Conservation (phyloP, 2,113 vertebrate species). For the Ibidorhyncha struthersii region DNA sequence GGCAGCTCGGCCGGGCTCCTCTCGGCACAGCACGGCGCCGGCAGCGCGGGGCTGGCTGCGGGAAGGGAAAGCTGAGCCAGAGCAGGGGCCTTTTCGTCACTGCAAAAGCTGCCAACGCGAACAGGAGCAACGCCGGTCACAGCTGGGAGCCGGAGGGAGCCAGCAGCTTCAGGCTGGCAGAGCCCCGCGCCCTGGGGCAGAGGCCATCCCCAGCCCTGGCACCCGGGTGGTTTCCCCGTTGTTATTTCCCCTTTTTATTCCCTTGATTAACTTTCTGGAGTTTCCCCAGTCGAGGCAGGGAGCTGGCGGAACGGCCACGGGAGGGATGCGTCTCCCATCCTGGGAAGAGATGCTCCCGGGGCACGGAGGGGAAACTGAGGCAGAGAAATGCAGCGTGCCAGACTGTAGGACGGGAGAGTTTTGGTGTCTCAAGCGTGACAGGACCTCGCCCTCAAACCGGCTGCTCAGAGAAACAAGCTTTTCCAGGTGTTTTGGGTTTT, state of each 20-base stretch:
- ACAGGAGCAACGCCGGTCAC: neutral
- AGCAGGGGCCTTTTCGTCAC: rapidly evolving
- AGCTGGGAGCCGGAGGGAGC: neutral
- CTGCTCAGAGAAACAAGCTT: neutral
- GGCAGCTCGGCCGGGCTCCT: neutral
- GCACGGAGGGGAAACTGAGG: neutral
- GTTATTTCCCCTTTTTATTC: neutral
- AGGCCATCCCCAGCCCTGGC: neutral
- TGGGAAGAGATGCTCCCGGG: neutral
- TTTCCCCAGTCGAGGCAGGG: rapidly evolving
- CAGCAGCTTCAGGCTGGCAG: neutral
- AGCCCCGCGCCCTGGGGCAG: neutral
- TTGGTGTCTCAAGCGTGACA: neutral
- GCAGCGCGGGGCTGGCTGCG: neutral
- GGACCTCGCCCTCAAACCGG: rapidly evolving
- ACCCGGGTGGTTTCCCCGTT: rapidly evolving
- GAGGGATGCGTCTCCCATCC: neutral
- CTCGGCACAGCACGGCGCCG: neutral
- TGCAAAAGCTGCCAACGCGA: neutral
- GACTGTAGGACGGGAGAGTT: neutral
- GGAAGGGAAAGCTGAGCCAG: neutral
- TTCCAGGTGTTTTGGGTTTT: neutral
- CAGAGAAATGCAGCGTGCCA: neutral
- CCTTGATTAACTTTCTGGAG: neutral
- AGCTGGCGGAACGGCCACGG: neutral